These are phyloP conservation scores for Pampusana beccarii DNA, from an alignment of 2,113 vertebrate species.

Conservation along the genomic window DNA sequence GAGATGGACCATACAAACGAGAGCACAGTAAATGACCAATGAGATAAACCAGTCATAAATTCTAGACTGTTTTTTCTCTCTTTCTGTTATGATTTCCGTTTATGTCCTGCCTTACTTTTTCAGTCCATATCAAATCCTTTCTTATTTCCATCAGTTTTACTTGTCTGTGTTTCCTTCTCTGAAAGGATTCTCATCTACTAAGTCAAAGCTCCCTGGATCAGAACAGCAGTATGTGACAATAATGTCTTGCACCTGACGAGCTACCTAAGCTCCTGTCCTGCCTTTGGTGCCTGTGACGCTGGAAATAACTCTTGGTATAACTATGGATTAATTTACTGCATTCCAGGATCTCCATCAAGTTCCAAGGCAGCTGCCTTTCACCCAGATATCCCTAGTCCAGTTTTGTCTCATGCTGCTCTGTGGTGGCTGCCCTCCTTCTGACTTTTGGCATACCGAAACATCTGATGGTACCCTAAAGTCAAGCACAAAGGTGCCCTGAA, in stretches of 20 bases:
- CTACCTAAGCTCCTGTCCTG: neutral
- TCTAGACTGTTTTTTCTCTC: neutral
- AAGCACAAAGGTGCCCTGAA: neutral
- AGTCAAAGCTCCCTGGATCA: neutral
- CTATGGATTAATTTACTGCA: fast-evolving
- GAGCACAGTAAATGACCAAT: neutral
- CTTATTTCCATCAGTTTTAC: neutral
- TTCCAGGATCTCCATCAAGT: neutral
- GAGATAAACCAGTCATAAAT: neutral
- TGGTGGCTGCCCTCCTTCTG: fast-evolving
- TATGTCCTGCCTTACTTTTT: neutral
- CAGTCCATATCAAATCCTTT: neutral
- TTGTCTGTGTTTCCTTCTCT: neutral
- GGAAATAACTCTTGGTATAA: neutral
- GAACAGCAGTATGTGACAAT: neutral
- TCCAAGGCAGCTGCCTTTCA: neutral
- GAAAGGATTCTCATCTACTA: neutral
- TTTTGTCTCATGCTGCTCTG: neutral
- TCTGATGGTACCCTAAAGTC: neutral
- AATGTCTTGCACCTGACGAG: neutral
- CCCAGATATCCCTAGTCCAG: neutral
- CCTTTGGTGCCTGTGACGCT: neutral
- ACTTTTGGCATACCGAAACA: neutral
- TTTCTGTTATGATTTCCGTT: neutral
- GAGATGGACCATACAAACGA: neutral